Base-by-base conservation (phyloP, 2,888 invertebrate genomes). In the Pristionchus mayeri region DNA sequence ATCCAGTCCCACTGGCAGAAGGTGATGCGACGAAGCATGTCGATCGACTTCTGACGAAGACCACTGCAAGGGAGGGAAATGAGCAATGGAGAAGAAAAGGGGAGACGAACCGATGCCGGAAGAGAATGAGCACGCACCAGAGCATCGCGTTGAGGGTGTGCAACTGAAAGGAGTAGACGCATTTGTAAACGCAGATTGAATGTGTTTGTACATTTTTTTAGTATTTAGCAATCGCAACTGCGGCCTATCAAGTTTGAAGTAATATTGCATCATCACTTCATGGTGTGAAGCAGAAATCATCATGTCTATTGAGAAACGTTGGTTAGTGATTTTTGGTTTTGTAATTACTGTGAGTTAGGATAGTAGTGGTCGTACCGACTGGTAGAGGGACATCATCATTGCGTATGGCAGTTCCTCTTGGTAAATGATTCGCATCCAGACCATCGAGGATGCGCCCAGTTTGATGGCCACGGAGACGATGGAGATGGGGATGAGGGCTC, bases 401-500 rank as follows among this genome's bases (percentile, higher is more conserved):
- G 24, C 48, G 18, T 76, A 76, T 0, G 76, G 76, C 9, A 76
- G 27, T 24, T 76, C 76, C 27, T 76, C 48, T 4, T 30, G 18
- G 50, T 48, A 44, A 21, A 76, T 76, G 2, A 76, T 48, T 24
- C 48, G 50, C 18, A 24, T 16, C 76, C 76, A 76, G 48, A 76
- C 76, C 37, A 76, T 34, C 3, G 48, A 24, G 7, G 48, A 44
- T 18, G 76, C 76, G 13, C 44, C 76, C 48, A 76, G 27, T 48
- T 76, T 76, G 50, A 76, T 48, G 9, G 24, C 13, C 4, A 76
- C 76, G 76, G 76, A 48, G 16, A 76, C 76, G 18, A 76, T 76
- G 0, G 76, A 76, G 21, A 79, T 54, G 79, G 79, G 79, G 16
- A 79, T 54, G 34, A 79, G 79, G 54, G 79, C 52, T 3, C 79